Conservation (phyloP, 2,797 vertebrate genomes). For the Serranus cabrilla region DNA sequence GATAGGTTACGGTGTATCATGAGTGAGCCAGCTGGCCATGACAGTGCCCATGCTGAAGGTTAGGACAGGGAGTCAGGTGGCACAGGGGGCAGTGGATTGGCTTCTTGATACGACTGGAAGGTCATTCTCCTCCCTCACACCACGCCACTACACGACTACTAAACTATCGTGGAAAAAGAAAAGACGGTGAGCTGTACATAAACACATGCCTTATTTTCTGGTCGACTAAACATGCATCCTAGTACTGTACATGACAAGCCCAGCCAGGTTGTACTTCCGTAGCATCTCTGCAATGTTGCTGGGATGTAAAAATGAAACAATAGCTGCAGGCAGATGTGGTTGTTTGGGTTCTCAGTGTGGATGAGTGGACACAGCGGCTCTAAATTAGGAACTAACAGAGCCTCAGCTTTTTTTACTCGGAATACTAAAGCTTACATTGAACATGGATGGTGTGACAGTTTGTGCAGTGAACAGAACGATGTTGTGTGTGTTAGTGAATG, state of each 20-base stretch:
- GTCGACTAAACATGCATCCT: constrained; percentile 65
- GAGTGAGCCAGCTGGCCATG: constrained; percentile 52
- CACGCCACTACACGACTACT: constrained; percentile 55
- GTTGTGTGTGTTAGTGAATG: constrained; percentile 34
- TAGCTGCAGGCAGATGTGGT: constrained; percentile 63
- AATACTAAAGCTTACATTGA: constrained; percentile 57
- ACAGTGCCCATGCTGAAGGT: constrained; percentile 53
- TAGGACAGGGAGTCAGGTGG: constrained; percentile 41
- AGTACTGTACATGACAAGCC: constrained; percentile 64
- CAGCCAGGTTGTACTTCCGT: constrained; percentile 56
- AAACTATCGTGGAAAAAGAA: constrained; percentile 57
- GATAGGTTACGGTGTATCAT: constrained; percentile 60
- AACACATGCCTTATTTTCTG: constrained; percentile 54
- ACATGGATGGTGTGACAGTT: constrained; percentile 43
- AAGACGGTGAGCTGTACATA: constrained; percentile 57
- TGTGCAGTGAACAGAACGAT: constrained; percentile 51
- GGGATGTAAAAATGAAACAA: constrained; percentile 38
- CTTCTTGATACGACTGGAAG: constrained; percentile 54
- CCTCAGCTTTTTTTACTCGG: constrained; percentile 35
- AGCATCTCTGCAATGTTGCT: constrained; percentile 54
- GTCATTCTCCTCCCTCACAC: constrained; percentile 52
- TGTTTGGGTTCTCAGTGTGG: constrained; percentile 57
- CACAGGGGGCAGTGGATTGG: constrained; percentile 59
- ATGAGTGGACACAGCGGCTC: constrained; percentile 50
- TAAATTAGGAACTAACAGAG: constrained; percentile 42